Conservation (phyloP, 2,888 invertebrate species). For the Macaria liturata region DNA sequence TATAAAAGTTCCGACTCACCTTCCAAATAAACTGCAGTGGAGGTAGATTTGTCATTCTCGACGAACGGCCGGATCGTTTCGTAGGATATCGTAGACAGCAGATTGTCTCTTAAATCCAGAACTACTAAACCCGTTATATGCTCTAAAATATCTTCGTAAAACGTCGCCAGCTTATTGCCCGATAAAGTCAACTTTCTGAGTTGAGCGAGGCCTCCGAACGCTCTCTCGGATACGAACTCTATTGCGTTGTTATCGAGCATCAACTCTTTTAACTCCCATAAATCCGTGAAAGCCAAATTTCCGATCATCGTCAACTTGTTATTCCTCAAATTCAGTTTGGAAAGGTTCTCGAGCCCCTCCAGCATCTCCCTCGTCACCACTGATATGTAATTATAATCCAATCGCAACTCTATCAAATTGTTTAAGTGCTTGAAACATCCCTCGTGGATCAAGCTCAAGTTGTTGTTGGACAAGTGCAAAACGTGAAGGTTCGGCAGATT, state of each 20-base stretch:
- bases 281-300: slow-evolving; percentile 90
- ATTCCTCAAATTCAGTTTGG: slow-evolving; percentile 87
- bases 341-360: slow-evolving; percentile 88
- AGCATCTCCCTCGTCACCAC: slow-evolving; percentile 90
- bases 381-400: slow-evolving; percentile 89
- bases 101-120: slow-evolving; percentile 90
- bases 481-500: slow-evolving; percentile 88
- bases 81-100: slow-evolving; percentile 88
- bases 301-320: slow-evolving; percentile 91
- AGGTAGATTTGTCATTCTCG: slow-evolving; percentile 88
- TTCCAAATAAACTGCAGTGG: slow-evolving; percentile 88
- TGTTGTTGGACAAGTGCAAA: slow-evolving; percentile 92
- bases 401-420: slow-evolving; percentile 89
- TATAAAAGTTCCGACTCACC: slow-evolving; percentile 84
- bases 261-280: slow-evolving; percentile 88
- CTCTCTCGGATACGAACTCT: slow-evolving; percentile 88
- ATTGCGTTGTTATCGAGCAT: slow-evolving; percentile 87
- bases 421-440: slow-evolving; percentile 90
- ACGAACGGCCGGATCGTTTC: slow-evolving; percentile 89
- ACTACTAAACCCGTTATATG: slow-evolving; percentile 87
- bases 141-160: slow-evolving; percentile 88
- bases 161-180: slow-evolving; percentile 88
- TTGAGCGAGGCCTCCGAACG: slow-evolving; percentile 89
- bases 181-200: slow-evolving; percentile 88
- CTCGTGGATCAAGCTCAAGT: slow-evolving; percentile 92